Evolutionary conservation across 2,113 vertebrate species (phyloP).

Genomic region (Pterophyllum scalare): DNA sequence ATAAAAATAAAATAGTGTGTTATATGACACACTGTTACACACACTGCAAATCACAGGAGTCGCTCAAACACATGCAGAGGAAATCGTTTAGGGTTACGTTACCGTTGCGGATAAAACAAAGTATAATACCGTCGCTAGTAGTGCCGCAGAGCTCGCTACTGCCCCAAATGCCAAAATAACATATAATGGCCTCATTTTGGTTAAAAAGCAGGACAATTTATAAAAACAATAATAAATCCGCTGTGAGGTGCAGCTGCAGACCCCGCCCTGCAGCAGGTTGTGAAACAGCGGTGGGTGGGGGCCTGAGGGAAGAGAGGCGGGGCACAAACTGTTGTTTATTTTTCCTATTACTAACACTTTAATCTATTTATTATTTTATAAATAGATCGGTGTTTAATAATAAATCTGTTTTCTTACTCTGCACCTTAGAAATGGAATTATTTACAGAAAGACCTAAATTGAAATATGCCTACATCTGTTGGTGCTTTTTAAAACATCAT

Average conservation of each 20-base stretch:
- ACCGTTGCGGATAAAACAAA: constrained; percentile 59
- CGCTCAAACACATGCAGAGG: background rate
- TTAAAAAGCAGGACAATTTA: background rate
- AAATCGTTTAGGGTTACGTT: constrained; percentile 38
- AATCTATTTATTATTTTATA: background rate
- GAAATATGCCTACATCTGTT: too few relatives aligned
- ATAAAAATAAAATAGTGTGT: background rate
- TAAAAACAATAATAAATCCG: too few relatives aligned
- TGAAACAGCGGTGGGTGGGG: background rate
- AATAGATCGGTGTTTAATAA: too few relatives aligned
- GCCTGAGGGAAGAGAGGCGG: background rate
- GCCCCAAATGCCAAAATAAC: constrained; percentile 40
- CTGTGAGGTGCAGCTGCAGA: background rate
- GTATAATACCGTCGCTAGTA: constrained; percentile 63
- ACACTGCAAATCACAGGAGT: background rate
- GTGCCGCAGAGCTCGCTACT: constrained; percentile 43
- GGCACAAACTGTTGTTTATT: too few relatives aligned
- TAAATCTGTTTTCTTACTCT: too few relatives aligned
- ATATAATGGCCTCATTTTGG: constrained; percentile 61
- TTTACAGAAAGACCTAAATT: too few relatives aligned
- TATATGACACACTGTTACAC: background rate
- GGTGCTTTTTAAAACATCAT: too few relatives aligned
- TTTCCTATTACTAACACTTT: too few relatives aligned
- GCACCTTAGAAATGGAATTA: too few relatives aligned
- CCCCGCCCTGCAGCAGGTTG: constrained; percentile 22